Evolutionary conservation across 37 sponge, comb jelly and placozoan genomes (phyloP), one percentile per base, ranked within the genome.

Genomic region (Chondrosia reniformis): DNA sequence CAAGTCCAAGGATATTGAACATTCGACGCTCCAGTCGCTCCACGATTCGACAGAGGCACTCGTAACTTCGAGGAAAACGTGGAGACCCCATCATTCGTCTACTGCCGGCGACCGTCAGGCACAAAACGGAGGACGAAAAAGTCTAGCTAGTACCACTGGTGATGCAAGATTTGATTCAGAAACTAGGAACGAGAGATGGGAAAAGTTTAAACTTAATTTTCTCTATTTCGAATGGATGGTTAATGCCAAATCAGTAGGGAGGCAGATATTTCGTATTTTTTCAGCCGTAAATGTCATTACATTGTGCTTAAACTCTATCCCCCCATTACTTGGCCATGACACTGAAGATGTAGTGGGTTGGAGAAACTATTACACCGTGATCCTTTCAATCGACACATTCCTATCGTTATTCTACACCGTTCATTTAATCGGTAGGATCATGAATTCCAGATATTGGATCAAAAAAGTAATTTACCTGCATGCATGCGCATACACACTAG

Each of bases 271-370:
- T 39, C 63, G 86, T 12, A 25, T 86, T 34, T 33, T 63, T 17
- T 75, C 86, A 7, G 39, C 76, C 22, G 19, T 86, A 0, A 86
- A 86, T 45, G 31, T 86, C 22, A 5, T 86, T 0, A 76, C 86
- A 21, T 77, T 86, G 1, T 24, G 64, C 4, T 76, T 75, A 41
- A 69, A 69, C 46, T 80, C 86, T 25, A 25, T 81, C 0, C 72
- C 72, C 0, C 72, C 72, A 2, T 69, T 38, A 1, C 4, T 39
- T 5, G 72, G 22, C 22, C 0, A 0, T 43, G 45, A 62, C 41
- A 66, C 17, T 36, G 33, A 43, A 2, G 52, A 22, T 3, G 71
- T 72, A 62, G 27, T 19, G 12, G 45, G 6, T 10, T 67, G 76
- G 71, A 33, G 33, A 13, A 19, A 58, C 24, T 80, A 83, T 67